phyloP scores from a whole-genome alignment of 2,888 invertebrate species.

The Dromius quadrimaculatus region DNA sequence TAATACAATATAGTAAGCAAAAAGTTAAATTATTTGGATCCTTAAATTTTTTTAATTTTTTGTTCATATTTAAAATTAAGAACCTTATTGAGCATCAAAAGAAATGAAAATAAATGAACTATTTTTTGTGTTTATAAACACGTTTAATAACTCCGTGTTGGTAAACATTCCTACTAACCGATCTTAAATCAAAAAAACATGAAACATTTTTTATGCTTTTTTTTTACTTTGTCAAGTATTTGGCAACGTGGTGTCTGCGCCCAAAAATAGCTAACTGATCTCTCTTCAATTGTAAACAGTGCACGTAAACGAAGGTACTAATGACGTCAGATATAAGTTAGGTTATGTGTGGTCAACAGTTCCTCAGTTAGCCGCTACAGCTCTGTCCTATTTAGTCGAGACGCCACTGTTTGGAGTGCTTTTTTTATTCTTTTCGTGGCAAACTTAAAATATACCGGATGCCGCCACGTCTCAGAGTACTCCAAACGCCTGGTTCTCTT shows the following conservation, averaged over 20 bases:
- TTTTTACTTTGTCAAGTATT: slow-evolving; percentile 57
- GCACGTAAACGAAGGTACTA: slow-evolving; percentile 17
- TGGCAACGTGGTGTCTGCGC: slow-evolving; percentile 61
- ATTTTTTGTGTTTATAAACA: not conserved
- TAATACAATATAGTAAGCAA: no score
- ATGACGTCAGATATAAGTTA: slow-evolving; percentile 16
- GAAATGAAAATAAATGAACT: no score
- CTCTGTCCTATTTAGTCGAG: slow-evolving; percentile 21
- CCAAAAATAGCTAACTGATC: slow-evolving; percentile 60
- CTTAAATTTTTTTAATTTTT: no score
- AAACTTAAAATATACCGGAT: slow-evolving; percentile 35
- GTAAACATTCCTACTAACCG: slow-evolving; percentile 1
- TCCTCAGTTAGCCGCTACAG: not conserved
- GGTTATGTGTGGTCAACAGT: slow-evolving; percentile 25
- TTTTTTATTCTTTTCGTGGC: slow-evolving; percentile 21
- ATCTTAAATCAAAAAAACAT: not conserved
- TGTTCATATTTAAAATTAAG: no score
- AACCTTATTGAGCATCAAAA: no score
- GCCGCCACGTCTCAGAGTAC: slow-evolving; percentile 3
- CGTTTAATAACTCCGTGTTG: not conserved
- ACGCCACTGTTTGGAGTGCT: slow-evolving; percentile 21
- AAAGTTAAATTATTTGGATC: no score
- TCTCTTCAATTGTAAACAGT: slow-evolving; percentile 32
- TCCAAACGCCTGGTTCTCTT: slow-evolving; percentile 10
- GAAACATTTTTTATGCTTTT: slow-evolving; percentile 7